Conservation (phyloP, 2,797 vertebrate genomes). For the Halcyon chelicuti region DNA sequence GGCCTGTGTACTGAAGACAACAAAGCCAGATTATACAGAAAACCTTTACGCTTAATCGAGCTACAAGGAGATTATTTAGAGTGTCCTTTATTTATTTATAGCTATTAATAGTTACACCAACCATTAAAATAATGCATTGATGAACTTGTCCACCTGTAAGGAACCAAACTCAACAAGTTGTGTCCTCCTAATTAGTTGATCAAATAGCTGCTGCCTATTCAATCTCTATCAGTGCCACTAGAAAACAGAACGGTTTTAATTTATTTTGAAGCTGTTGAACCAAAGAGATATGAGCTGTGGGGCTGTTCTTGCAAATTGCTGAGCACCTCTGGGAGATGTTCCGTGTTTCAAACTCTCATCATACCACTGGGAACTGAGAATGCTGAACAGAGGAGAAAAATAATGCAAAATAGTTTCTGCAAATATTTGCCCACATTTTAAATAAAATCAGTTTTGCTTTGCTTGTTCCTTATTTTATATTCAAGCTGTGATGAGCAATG, state of each 20-base stretch:
- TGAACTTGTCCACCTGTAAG: neutral
- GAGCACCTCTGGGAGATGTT: conserved; percentile 33
- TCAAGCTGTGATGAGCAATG: neutral
- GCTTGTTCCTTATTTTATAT: neutral
- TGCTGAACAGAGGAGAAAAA: conserved; percentile 29
- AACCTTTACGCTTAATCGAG: neutral
- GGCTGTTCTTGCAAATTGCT: conserved; percentile 57
- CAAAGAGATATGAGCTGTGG: conserved; percentile 30
- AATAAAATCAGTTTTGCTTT: conserved; percentile 34
- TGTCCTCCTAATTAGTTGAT: neutral
- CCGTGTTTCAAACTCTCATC: neutral
- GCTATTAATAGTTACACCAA: neutral
- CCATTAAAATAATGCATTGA: neutral
- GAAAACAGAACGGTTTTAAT: conserved; percentile 45
- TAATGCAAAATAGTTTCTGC: conserved; percentile 28
- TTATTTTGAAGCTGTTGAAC: conserved; percentile 41
- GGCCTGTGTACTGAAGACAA: neutral
- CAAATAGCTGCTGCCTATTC: neutral
- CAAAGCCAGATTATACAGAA: neutral
- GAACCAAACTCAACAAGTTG: neutral
- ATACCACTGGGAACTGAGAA: conserved; percentile 4
- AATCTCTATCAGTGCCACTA: neutral
- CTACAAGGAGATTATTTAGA: neutral
- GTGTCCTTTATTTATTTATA: no score
- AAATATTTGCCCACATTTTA: conserved; percentile 32